Evolutionary conservation across 2,113 vertebrate genomes (phyloP), one percentile per base, ranked within the genome.

Genomic region (Barbus barbus): DNA sequence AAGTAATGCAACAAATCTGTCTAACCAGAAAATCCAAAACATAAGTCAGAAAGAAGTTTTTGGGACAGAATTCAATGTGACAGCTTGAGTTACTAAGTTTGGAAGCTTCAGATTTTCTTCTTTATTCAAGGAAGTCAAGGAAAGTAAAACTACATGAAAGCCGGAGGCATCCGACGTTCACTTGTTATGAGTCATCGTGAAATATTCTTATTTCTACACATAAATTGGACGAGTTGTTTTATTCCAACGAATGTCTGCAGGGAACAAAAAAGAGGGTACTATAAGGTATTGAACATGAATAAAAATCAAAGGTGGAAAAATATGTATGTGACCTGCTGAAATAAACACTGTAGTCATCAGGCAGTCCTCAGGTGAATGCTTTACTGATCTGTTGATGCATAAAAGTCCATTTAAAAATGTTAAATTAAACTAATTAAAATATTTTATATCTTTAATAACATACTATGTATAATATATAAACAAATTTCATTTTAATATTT

Each of bases 1-100:
- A 44, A 72, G 12, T 2, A n/a, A 69, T 38, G 12, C 36, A 38
- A 22, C 20, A 44, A 14, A 72, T 72, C 36, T 72, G 38, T 44
- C 69, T 72, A 24, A 41, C 22, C 41, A 72, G 36, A 72, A 41
- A n/a, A 71, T 22, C 67, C 18, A 38, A 38, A 41, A 38, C 33
- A 22, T 7, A 41, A 24, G 12, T 14, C 36, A 72, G 31, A 41
- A 72, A 24, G 9, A 44, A 41, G 36, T 72, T 72, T 71, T 72
- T 71, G 36, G 38, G 38, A 44, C 22, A 8, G 22, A 16, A 44
- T 72, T 44, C 36, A 14, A 16, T 14, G 22, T 8, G n/a, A 72
- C 38, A 72, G 69, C 69, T 72, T 72, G 69, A 72, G 38, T 72
- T 72, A 14, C 22, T 44, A 14, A 24, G 69, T 72, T 72, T 72